Evolutionary conservation across 2,888 invertebrate genomes (phyloP), one percentile per base, ranked within the genome.

Genomic region (Phymatocera aterrima): DNA sequence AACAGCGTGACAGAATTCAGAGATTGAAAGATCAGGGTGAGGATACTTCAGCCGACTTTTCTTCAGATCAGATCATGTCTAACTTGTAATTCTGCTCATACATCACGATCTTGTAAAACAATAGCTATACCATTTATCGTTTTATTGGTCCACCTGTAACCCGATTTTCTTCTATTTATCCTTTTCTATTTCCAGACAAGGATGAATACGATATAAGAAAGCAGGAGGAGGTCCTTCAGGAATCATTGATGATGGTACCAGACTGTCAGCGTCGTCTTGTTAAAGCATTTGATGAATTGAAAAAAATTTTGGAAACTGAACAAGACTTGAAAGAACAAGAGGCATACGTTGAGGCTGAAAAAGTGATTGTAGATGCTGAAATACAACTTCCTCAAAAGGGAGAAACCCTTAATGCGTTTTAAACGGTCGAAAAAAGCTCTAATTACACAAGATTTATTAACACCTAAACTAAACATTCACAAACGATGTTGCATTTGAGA

Each of bases 181-280:
- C 8, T 74, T 28, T 48, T 80, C 51, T 70, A 43, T 78, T 84
- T 84, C 8, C 81, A 88, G 95, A 95, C 0, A 94, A 94, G 83
- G 97, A 97, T 91, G 95, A 95, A 83, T 95, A 96, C 88, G 94
- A 95, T 60, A 93, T 97, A 79, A 93, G 93, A 75, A 97, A 97
- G 87, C 96, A 98, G 90, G 95, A 96, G 87, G 97, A 97, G 91
- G 97, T 98, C 0, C 92, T 98, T 54, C 95, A 96, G 85, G 98
- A 98, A 90, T 95, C 95, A 15, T 91, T 96, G 85, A 96, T 97
- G 96, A 98, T 98, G 97, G 93, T 98, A 79, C 98, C 98, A 1
- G 97, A 98, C 88, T 96, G 97, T 86, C 95, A 96, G 86, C 93
- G 96, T 84, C 93, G 97, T 91, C 93, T 93, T 81, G 92, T 92